Percentiles rank a stretch among this genome's conserved stretches.
Evolutionary conservation across 2,113 vertebrate species (phyloP).

Genomic region (Ameiurus melas): DNA sequence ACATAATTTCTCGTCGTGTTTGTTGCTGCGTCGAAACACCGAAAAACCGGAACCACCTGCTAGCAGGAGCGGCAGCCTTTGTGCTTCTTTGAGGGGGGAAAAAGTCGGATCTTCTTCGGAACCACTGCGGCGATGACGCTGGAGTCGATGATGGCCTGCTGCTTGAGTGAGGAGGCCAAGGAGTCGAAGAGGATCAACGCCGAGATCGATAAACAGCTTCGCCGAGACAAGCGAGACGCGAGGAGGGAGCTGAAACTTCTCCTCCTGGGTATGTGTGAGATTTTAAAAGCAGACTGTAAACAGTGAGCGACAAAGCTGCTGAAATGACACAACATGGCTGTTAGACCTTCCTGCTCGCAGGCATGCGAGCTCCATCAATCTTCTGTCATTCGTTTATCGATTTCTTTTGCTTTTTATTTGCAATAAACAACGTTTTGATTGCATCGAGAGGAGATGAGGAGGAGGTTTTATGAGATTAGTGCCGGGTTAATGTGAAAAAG

Average conservation of each 20-base stretch:
- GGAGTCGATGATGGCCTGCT: slow-evolving; percentile 98
- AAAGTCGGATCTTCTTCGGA: neutral
- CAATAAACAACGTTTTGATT: neutral
- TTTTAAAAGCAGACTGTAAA: neutral
- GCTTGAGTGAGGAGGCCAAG: slow-evolving; percentile 98
- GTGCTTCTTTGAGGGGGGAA: slow-evolving; percentile 8
- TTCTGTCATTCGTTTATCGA: neutral
- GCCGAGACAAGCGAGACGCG: slow-evolving; percentile 93
- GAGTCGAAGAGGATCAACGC: slow-evolving; percentile 98
- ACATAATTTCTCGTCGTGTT: neutral
- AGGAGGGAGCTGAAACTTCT: slow-evolving; percentile 92
- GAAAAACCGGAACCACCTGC: slow-evolving; percentile 9
- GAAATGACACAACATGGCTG: slow-evolving; percentile 4
- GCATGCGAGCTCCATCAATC: neutral
- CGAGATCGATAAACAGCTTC: slow-evolving; percentile 96
- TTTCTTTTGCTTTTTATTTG: too few relatives aligned
- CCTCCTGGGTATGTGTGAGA: slow-evolving; percentile 52
- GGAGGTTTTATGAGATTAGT: neutral
- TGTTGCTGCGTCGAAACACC: neutral
- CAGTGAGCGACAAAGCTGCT: slow-evolving; percentile 4
- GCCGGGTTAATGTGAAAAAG: neutral
- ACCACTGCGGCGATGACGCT: slow-evolving; percentile 80
- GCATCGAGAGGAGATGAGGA: neutral
- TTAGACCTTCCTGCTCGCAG: neutral
- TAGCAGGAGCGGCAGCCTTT: neutral